phyloP scores from a whole-genome alignment of 1,140 invertebrate species.

The Brevipalpus yothersi region DNA sequence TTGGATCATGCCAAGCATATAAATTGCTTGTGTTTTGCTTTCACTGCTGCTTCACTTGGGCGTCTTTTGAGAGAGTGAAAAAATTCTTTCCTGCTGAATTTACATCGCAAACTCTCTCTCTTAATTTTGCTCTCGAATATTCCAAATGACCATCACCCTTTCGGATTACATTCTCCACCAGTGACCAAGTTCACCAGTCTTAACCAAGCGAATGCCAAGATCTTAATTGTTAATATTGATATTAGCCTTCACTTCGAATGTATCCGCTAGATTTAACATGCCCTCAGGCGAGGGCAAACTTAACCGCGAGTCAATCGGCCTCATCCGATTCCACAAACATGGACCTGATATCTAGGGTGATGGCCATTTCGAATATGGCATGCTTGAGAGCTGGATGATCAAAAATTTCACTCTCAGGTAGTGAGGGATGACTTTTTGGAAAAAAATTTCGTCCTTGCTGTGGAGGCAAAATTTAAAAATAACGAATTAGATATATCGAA shows the following conservation, averaged over 20 bases:
- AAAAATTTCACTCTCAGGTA: slow-evolving; percentile 67
- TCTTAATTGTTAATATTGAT: no score
- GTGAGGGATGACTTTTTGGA: slow-evolving; percentile 50
- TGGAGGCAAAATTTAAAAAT: background rate
- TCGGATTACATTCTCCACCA: no score
- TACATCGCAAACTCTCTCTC: no score
- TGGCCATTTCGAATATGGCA: slow-evolving; percentile 52
- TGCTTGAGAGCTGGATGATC: slow-evolving; percentile 57
- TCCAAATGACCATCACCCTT: no score
- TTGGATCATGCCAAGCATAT: no score
- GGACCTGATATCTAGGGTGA: slow-evolving; percentile 47
- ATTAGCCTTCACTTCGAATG: background rate
- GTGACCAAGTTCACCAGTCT: no score
- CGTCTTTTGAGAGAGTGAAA: no score
- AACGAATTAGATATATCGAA: background rate
- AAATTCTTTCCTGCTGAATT: no score
- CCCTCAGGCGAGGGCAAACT: slow-evolving; percentile 13
- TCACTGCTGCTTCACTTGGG: no score
- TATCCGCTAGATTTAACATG: background rate
- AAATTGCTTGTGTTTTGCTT: no score
- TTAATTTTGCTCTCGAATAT: no score
- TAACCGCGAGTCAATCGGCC: slow-evolving; percentile 11
- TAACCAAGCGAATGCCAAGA: no score
- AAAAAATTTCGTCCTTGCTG: slow-evolving; percentile 45
- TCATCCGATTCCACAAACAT: slow-evolving; percentile 27